Conservation (phyloP, 1,140 invertebrate species). For the Cyclina sinensis region DNA sequence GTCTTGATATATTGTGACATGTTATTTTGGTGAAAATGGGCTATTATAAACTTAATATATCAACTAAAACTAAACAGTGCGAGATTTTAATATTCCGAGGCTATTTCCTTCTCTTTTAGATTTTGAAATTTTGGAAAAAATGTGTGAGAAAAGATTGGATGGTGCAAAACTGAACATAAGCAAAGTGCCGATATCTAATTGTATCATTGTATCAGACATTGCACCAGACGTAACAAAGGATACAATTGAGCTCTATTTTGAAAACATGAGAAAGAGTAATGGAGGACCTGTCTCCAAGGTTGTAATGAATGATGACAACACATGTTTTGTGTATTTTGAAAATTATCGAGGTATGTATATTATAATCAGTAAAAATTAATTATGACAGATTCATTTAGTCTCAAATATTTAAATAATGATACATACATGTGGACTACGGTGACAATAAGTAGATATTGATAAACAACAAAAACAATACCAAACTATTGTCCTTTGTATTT, state of each 20-base stretch:
- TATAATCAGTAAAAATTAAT: too few species aligned
- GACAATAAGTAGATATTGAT: too few species aligned
- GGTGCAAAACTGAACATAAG: conserved; percentile 5
- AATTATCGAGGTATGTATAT: conserved; percentile 46
- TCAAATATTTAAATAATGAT: too few species aligned
- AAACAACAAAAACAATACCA: too few species aligned
- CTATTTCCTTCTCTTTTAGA: neutral
- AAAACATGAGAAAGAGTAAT: conserved; percentile 19
- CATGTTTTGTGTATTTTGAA: conserved; percentile 47
- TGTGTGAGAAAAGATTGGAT: neutral
- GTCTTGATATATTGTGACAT: too few species aligned
- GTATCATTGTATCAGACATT: conserved; percentile 39
- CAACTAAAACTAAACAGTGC: too few species aligned
- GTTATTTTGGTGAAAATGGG: neutral
- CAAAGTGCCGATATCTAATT: conserved; percentile 35
- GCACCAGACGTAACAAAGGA: conserved; percentile 5
- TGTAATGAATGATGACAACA: neutral
- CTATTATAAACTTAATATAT: neutral
- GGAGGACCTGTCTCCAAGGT: conserved; percentile 55
- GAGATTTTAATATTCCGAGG: too few species aligned
- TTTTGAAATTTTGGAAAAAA: neutral
- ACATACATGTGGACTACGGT: too few species aligned
- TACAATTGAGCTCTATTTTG: conserved; percentile 51
- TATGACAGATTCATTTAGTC: too few species aligned
- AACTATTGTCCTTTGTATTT: too few species aligned